Evolutionary conservation across 2,888 invertebrate genomes (phyloP), one percentile per base, ranked within the genome.

Genomic region (Dolomedes plantarius): DNA sequence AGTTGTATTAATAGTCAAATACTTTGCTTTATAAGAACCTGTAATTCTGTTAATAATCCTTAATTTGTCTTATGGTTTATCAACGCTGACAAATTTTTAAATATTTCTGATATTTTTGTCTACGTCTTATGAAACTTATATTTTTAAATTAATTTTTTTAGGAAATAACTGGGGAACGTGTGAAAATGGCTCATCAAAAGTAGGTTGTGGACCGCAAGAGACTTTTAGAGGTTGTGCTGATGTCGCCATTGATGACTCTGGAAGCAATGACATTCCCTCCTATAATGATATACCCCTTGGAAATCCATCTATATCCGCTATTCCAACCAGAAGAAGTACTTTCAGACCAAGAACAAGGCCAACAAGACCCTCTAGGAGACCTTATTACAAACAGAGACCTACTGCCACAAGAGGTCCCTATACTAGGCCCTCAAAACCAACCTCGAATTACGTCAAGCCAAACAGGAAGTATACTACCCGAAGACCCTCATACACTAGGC

Each of bases 161-260:
- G 91, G 91, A 89, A 89, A 89, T 65, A 88, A 89, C 41, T 88
- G 88, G 89, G 89, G 89, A 1, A 65, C 56, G 9, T 89, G 89
- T 71, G 87, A 87, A 13, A 86, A 89, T 72, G 89, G 89, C 31
- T 87, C 78, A 1, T 72, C 75, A 2, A 86, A 74, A 62, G 82
- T 89, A 9, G 89, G 89, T 16, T 89, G 89, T 72, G 89, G 89
- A n/a, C 88, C 89, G 7, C 89, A 89, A 74, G 89, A 89, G 72
- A 88, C 89, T 11, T 89, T 89, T 65, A 74, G 89, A 31, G 88
- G 86, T 16, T 89, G 89, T 32, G 88, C 89, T 28, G 89, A 89
- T 74, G 76, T 89, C 27, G 71, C 86, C 5, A 71, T 87, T 28
- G 78, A 65, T n/a, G 82, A 82, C 32, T 28, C 32, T 9, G 87